Percentiles rank a stretch among this genome's conserved stretches.
Conservation (phyloP, 2,113 vertebrate species). For the human (Homo sapiens) region DNA sequence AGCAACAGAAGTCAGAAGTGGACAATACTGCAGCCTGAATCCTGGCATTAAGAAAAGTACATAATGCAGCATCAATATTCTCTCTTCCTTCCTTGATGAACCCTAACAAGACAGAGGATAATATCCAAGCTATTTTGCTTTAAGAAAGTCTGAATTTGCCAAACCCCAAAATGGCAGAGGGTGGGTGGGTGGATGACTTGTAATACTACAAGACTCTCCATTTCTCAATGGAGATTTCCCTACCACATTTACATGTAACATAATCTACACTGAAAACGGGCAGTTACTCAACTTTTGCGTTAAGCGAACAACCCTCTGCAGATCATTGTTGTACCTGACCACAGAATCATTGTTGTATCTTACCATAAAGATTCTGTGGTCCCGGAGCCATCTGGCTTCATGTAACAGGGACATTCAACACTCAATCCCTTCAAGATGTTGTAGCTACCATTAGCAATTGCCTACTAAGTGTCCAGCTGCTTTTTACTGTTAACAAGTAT, state of each 20-base stretch:
- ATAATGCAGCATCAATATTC: background rate
- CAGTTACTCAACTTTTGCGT: background rate
- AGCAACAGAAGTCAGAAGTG: background rate
- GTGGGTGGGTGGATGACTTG: background rate
- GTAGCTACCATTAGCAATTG: background rate
- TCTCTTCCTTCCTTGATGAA: background rate
- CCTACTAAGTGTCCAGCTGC: background rate
- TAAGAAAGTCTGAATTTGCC: background rate
- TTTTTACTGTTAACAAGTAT: background rate
- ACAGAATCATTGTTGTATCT: background rate
- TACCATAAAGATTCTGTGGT: background rate
- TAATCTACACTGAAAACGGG: background rate
- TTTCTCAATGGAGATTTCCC: background rate
- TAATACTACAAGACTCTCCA: background rate
- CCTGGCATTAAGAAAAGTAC: background rate
- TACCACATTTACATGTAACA: background rate
- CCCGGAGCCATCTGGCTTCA: background rate
- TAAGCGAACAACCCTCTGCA: background rate
- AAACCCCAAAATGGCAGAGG: background rate
- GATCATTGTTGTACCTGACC: background rate
- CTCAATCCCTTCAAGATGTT: background rate
- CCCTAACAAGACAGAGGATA: background rate
- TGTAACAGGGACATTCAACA: background rate
- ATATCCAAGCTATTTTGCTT: background rate
- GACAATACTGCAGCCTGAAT: background rate